A percentile compares a stretch with the other conserved stretches of the same genome.
Conservation (phyloP, 37 sponge, comb jelly and placozoan species). For the Diacarnus erythraeanus region DNA sequence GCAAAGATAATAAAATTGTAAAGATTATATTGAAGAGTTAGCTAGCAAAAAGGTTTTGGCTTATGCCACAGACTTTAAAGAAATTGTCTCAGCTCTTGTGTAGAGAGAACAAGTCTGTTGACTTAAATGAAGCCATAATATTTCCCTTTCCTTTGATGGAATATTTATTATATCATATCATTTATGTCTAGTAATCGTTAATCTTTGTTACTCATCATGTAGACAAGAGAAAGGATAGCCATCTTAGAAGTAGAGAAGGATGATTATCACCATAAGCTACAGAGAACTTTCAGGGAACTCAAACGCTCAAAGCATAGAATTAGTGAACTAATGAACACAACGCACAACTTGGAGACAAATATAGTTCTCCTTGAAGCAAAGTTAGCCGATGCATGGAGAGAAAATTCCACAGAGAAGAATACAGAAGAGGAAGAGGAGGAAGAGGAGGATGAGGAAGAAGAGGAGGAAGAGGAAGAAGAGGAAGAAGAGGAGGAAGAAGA, state of each 20-base stretch:
- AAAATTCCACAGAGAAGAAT: background rate
- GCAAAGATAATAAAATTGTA: too few relatives aligned
- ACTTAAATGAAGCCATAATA: too few relatives aligned
- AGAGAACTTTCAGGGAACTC: background rate
- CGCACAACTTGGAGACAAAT: background rate
- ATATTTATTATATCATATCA: too few relatives aligned
- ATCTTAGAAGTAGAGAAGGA: slow-evolving; percentile 9
- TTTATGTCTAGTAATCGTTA: too few relatives aligned
- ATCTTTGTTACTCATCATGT: too few relatives aligned
- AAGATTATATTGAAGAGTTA: too few relatives aligned
- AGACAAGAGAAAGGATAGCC: slow-evolving; percentile 11
- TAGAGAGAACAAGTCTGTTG: too few relatives aligned
- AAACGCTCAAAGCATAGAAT: background rate
- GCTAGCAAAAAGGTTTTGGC: too few relatives aligned
- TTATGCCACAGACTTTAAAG: too few relatives aligned
- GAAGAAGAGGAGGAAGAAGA: background rate
- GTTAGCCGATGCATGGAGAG: background rate
- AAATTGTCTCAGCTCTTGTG: too few relatives aligned
- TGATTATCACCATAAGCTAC: slow-evolving; percentile 3
- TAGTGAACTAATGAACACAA: background rate
- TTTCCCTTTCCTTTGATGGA: too few relatives aligned
- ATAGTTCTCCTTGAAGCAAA: background rate
- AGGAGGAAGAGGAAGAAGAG: background rate
- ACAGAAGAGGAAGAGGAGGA: background rate
- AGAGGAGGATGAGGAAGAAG: background rate